Percentiles rank a stretch among this genome's conserved stretches.
Evolutionary conservation across 2,113 vertebrate species (phyloP).

Genomic region (Hyperoodon ampullatus): DNA sequence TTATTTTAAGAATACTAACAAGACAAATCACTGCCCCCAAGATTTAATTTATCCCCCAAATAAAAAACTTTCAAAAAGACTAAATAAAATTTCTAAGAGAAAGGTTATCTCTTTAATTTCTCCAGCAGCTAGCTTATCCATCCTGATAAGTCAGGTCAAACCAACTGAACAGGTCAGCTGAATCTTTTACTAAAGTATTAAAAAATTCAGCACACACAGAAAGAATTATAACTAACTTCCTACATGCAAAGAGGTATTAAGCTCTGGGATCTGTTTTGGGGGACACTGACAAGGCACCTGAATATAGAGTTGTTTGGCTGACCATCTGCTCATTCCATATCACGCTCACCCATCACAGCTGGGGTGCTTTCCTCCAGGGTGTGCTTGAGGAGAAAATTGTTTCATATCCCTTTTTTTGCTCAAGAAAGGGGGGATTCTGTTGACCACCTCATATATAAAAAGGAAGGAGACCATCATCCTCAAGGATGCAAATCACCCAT

Average conservation of each 20-base stretch:
- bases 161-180: background rate
- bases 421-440: background rate
- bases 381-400: background rate
- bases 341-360: background rate
- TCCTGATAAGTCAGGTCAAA: background rate
- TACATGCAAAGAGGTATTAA: background rate
- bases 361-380: background rate
- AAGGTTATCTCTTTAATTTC: background rate
- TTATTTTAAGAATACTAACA: background rate
- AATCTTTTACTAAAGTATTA: background rate
- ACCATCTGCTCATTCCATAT: background rate
- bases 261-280: background rate
- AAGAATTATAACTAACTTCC: background rate
- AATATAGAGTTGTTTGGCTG: background rate
- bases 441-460: background rate
- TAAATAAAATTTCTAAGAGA: background rate
- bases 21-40: background rate
- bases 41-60: background rate
- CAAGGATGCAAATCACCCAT: background rate
- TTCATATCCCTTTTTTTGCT: background rate
- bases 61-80: slow-evolving; percentile 1
- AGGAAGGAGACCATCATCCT: background rate
- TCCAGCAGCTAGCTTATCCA: background rate
- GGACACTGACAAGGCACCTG: background rate
- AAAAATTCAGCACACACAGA: background rate